These are phyloP conservation scores for Poeciliopsis presidionis DNA, from an alignment of 2,797 vertebrate genomes.

Conservation along the genomic window DNA sequence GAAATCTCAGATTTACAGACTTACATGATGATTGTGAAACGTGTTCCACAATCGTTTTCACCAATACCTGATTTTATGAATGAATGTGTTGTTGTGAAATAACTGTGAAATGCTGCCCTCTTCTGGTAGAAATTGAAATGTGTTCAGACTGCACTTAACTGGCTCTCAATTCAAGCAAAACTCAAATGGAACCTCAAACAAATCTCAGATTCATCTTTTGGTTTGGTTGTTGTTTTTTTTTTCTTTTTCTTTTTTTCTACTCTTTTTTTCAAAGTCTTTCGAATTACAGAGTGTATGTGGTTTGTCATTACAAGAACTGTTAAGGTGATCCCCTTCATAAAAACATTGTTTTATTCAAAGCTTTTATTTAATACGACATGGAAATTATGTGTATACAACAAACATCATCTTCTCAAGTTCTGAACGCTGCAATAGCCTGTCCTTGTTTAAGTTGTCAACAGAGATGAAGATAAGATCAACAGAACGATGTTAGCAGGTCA, in stretches of 20 bases:
- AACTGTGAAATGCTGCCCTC: conserved; percentile 44
- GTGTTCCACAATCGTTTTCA: neutral
- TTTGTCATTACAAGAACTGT: neutral
- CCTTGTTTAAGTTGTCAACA: neutral
- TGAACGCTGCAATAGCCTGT: no score
- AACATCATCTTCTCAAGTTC: neutral
- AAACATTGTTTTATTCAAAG: neutral
- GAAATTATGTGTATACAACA: neutral
- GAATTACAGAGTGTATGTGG: neutral
- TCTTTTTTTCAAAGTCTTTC: neutral
- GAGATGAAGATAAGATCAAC: neutral
- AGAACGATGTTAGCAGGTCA: neutral
- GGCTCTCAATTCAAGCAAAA: neutral
- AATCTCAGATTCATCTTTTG: neutral
- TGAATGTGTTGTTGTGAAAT: neutral
- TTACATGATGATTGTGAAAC: neutral
- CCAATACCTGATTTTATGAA: neutral
- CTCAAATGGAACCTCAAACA: neutral
- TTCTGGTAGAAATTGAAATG: conserved; percentile 26
- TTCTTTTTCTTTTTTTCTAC: neutral
- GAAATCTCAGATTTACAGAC: neutral
- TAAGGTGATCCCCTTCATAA: neutral
- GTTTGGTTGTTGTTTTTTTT: neutral
- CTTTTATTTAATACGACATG: neutral
- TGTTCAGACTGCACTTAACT: neutral